Percentiles rank a stretch among this genome's conserved stretches.
Evolutionary conservation across 2,113 vertebrate species (phyloP).

Genomic region (Megaceryle maxima): DNA sequence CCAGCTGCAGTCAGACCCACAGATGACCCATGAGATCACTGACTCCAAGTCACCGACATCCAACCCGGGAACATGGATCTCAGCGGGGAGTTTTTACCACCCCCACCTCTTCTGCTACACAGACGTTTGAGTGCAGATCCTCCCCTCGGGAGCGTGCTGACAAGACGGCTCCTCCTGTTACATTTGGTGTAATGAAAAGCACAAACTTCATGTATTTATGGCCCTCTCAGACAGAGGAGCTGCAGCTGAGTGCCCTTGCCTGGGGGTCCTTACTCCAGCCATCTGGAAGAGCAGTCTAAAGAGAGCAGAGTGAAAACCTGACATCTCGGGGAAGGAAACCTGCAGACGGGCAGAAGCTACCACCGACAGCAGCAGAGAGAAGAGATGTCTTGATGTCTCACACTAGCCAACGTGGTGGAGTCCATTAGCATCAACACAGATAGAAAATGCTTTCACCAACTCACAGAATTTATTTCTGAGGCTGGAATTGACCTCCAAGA

Average conservation of each 20-base stretch:
- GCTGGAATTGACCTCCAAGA: too few species aligned
- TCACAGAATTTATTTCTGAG: too few species aligned
- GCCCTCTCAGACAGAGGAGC: not conserved
- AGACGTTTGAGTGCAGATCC: not conserved
- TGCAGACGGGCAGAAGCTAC: not conserved
- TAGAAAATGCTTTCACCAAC: not conserved
- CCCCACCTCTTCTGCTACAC: not conserved
- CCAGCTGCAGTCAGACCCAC: not conserved
- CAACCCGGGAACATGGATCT: not conserved
- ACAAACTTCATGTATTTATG: constrained; percentile 5
- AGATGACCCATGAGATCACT: not conserved
- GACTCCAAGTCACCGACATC: not conserved
- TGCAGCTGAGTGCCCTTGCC: constrained; percentile 24
- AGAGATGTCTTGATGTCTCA: not conserved
- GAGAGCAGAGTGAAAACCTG: not conserved
- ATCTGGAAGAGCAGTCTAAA: not conserved
- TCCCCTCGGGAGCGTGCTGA: not conserved
- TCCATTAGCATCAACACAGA: not conserved
- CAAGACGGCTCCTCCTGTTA: not conserved
- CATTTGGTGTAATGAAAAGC: not conserved
- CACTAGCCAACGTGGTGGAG: not conserved
- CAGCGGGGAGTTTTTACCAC: not conserved
- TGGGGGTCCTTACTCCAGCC: not conserved
- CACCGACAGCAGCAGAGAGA: accelerated
- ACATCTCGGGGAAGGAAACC: not conserved